Base-by-base conservation (phyloP, 2,888 invertebrate genomes). In the Drosophila testacea region DNA sequence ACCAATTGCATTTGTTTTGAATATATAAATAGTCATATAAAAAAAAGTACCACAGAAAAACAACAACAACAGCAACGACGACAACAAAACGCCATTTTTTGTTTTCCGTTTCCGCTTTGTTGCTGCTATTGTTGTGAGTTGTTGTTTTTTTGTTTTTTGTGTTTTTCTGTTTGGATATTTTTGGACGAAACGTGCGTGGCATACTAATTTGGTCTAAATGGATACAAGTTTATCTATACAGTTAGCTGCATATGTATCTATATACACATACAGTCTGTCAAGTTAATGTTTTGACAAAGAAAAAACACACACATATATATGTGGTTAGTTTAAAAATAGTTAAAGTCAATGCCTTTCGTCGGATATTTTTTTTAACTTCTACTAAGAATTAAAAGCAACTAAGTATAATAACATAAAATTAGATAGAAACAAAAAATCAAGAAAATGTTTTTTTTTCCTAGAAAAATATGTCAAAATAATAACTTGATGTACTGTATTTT, bases 1-100 rank as follows among this genome's bases (percentile, higher is more conserved):
- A 89, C 87, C 91, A 91, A 90, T 90, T 90, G 91, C 83, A 88
- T 90, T 90, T 91, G 91, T 80, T 90, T 90, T 90, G 90, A 90
- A 90, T 90, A 90, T 83, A 83, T 90, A 90, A 89, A 88, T 86
- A 86, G 83, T 69, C 81, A 86, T 83, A 32, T 22, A 86, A 70
- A 86, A 86, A 71, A 76, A 41, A 55, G 22, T 52, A 16, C 41
- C n/a, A 41, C 27, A 60, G 27, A 16, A 34, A 7, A 39, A 46
- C 9, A 46, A n/a, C 51, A 62, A 36, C 47, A 51, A 46, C 55
- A 65, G 51, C 42, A 66, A 67, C 38, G 7, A 32, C 1, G 77
- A 61, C 44, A 59, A 22, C 39, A 30, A 56, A 62, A 13, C 68
- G 77, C 79, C 88, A 89, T 89, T 83, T 86, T 73, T 68, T 69